Base-by-base conservation (phyloP, 1,140 invertebrate species). In the Drosophila albomicans region DNA sequence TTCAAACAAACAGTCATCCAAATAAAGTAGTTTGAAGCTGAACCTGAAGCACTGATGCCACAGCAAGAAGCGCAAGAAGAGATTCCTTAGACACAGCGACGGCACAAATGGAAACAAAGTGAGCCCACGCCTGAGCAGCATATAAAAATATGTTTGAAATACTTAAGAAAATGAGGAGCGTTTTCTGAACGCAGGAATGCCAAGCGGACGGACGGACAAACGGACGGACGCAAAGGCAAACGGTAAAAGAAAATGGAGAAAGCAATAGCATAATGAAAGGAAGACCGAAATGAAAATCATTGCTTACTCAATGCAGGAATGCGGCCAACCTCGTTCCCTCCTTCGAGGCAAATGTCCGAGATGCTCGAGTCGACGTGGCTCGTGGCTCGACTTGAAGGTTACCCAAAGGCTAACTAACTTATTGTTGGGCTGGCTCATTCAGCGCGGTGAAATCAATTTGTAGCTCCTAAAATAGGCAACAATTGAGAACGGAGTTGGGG, bases 131-230 rank as follows among this genome's bases (percentile, higher is more conserved):
- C 61, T 67, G 65, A 56, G 68, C 20, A 48, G 57, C 67, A 89
- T 87, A 89, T 87, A 87, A 80, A 89, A 87, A 89, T 75, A 89
- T 87, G 77, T 56, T 64, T 46, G 57, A 52, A 89, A 89, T 87
- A 89, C 77, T 87, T 89, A 66, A 52, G 43, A 80, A 87, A 87
- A 89, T 89, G 82, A 80, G 65, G 67, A 78, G 28, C 52, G 25
- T 43, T 51, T 48, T 15, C 35, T 38, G 35, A 25, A 25, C 43
- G 52, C 41, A 8, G 64, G 63, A 61, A 74, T 74, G 63, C 46
- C 64, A 10, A 43, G 6, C 6, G 49, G 16, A 28, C 49, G 1
- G 8, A 54, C n/a, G 13, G 51, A 35, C 7, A 43, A 54, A 38
- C n/a, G 64, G 51, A 58, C 32, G 13, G 46, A 32, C n/a, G 35